Evolutionary conservation across 2,113 vertebrate species (phyloP), one percentile per base, ranked within the genome.

Genomic region (Xiphorhynchus elegans): DNA sequence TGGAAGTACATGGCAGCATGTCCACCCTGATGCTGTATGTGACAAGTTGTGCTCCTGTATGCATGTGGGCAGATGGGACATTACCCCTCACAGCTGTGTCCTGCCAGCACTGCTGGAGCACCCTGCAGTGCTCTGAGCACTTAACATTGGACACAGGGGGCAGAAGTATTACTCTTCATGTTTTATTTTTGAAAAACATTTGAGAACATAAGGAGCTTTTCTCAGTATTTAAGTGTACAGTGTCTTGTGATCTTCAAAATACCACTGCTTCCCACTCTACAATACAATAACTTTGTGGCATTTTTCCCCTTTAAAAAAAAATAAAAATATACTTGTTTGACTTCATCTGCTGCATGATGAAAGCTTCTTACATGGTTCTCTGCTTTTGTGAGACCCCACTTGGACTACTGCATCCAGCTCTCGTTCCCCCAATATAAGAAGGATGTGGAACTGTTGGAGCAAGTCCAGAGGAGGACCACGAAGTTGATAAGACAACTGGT

Each of bases 101-200:
- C 29, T 26, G 25, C 37, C 37, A 8, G 49, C 37, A 17, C 15
- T 24, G 10, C 74, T 28, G 39, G 58, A 64, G 9, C 15, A 15
- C 9, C 47, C 33, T 42, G 35, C 2, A 46, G 28, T 1, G 2
- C 47, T 44, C 28, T 2, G 4, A 53, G 39, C 4, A 2, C 53
- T 35, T 53, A 1, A 3, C 0, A 0, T 4, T 28, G 35, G 10
- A 29, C 35, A 40, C 9, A 16, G 6, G 2, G 3, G 9, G 4
- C 7, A 17, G 46, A 46, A 81, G 60, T 21, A 7, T 29, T 10
- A 60, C n/a, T 10, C 11, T 64, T 10, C 37, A 44, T 49, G 29
- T 24, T 91, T 87, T 53, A 37, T 67, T 81, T 70, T 31, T 42
- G 24, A 35, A 56, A 84, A 58, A 46, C 12, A 9, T 42, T 18